Evolutionary conservation across 2,888 invertebrate species (phyloP).

Genomic region (Mythimna albipuncta): DNA sequence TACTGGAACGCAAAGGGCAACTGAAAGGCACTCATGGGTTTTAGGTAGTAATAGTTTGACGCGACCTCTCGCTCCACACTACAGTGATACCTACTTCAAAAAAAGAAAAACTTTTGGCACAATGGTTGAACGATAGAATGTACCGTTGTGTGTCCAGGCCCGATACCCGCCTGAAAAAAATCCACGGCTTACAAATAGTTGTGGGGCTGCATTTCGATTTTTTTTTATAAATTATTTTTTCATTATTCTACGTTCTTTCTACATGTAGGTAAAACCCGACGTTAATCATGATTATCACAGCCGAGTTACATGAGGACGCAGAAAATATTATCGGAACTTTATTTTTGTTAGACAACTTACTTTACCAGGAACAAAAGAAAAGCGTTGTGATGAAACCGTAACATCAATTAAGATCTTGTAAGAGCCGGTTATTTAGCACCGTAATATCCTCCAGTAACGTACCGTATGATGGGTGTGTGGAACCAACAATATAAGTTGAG

Average conservation of each 20-base stretch:
- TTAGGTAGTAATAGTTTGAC: too few relatives aligned
- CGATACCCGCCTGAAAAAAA: too few relatives aligned
- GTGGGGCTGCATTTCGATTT: too few relatives aligned
- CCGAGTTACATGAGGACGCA: background rate
- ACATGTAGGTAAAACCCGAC: background rate
- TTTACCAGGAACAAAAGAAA: conserved; percentile 24
- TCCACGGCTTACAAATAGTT: too few relatives aligned
- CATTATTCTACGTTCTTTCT: background rate
- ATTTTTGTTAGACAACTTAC: conserved; percentile 6
- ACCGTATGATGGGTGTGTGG: conserved; percentile 53
- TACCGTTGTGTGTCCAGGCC: too few relatives aligned
- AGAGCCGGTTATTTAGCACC: conserved; percentile 56
- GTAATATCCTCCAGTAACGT: conserved; percentile 44
- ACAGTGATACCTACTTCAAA: too few relatives aligned
- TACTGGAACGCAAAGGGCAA: too few relatives aligned
- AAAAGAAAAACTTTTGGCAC: too few relatives aligned
- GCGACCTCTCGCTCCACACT: too few relatives aligned
- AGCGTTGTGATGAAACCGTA: conserved; percentile 19
- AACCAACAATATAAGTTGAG: conserved; percentile 62
- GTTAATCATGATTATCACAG: background rate
- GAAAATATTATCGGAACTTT: background rate
- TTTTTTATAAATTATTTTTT: background rate
- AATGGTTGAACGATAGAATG: too few relatives aligned
- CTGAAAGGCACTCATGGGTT: too few relatives aligned
- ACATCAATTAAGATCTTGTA: conserved; percentile 52